A percentile compares a stretch with the other conserved stretches of the same genome.
These are phyloP conservation scores for Diuraphis noxia DNA, from an alignment of 1,140 invertebrate species.

Conservation along the genomic window DNA sequence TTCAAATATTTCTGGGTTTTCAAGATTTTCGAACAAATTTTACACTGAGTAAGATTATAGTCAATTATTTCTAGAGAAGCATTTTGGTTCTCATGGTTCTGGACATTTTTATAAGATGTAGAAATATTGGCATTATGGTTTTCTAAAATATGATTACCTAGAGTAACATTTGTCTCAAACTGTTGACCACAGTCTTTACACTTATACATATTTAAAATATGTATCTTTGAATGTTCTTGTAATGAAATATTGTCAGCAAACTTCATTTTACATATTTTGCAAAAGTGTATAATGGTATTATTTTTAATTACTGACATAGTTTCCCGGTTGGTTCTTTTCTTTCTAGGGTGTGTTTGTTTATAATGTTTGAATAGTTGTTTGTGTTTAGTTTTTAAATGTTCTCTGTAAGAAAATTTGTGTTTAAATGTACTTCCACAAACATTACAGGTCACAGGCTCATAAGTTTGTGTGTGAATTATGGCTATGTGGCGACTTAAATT, in stretches of 20 bases:
- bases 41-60: neutral
- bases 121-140: neutral
- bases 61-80: neutral
- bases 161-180: slow-evolving; percentile 8
- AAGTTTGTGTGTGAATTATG: neutral
- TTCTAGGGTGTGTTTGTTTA: no score
- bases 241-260: neutral
- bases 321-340: neutral
- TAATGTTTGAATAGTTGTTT: neutral
- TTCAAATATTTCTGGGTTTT: neutral
- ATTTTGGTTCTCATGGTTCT: neutral
- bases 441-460: neutral
- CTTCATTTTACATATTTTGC: neutral
- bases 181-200: slow-evolving; percentile 18
- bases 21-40: neutral
- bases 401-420: neutral
- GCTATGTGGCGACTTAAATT: neutral
- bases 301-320: neutral
- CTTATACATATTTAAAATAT: neutral
- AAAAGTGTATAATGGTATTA: neutral
- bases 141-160: neutral
- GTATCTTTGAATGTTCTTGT: neutral
- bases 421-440: neutral
- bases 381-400: neutral
- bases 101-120: no score